These are phyloP conservation scores for Ectobius pallidus DNA, from an alignment of 2,888 invertebrate genomes.

Conservation along the genomic window DNA sequence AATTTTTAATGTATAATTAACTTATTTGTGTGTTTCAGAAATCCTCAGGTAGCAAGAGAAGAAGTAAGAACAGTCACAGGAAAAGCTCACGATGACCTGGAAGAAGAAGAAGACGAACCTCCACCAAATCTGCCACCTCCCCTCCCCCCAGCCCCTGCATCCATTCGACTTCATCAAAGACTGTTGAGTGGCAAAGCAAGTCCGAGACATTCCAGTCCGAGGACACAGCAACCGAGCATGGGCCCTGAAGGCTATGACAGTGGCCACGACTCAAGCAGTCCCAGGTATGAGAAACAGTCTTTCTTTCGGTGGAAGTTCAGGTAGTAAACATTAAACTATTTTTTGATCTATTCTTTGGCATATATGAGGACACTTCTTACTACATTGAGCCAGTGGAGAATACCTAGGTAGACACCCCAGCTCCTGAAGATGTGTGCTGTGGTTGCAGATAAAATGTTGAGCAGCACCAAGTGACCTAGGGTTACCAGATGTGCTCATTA, in stretches of 20 bases:
- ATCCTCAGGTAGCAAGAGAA: background rate
- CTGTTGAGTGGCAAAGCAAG: conserved; percentile 23
- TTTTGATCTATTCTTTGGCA: too few relatives aligned
- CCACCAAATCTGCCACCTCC: conserved; percentile 36
- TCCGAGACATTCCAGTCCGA: background rate
- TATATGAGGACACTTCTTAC: too few relatives aligned
- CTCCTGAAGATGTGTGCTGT: too few relatives aligned
- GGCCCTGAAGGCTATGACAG: conserved; percentile 56
- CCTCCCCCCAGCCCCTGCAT: conserved; percentile 57
- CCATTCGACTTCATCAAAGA: conserved; percentile 32
- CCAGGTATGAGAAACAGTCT: conserved; percentile 9
- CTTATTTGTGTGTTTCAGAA: background rate
- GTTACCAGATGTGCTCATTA: too few relatives aligned
- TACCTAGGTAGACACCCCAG: too few relatives aligned
- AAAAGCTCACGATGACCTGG: conserved; percentile 51
- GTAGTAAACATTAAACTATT: too few relatives aligned
- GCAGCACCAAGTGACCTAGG: too few relatives aligned
- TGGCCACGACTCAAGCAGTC: conserved; percentile 73
- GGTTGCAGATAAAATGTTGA: too few relatives aligned
- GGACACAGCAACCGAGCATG: background rate
- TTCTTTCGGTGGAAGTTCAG: background rate
- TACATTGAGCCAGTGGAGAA: too few relatives aligned
- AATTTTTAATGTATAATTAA: too few relatives aligned
- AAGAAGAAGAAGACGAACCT: conserved; percentile 37
- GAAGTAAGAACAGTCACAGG: conserved; percentile 52